These are phyloP conservation scores for Aromia moschata DNA, from an alignment of 2,888 invertebrate genomes.

Conservation along the genomic window DNA sequence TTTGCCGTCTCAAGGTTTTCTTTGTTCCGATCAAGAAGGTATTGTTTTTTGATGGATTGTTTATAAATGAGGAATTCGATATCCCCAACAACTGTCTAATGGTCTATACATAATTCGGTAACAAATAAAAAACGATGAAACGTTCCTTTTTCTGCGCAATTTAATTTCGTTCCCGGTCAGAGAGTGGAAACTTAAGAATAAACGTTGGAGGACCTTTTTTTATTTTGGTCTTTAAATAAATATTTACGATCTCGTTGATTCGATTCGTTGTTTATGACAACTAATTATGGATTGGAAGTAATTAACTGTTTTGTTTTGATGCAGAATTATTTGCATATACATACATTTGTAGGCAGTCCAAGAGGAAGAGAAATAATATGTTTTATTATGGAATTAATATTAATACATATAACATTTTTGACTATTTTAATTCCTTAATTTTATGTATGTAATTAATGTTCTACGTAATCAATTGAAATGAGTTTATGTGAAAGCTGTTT, in stretches of 20 bases:
- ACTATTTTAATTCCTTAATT: too few relatives aligned
- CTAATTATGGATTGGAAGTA: neutral
- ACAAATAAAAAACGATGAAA: conserved; percentile 39
- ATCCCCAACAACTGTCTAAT: conserved; percentile 45
- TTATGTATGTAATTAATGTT: too few relatives aligned
- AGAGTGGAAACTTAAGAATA: conserved; percentile 1
- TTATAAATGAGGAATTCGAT: conserved; percentile 50
- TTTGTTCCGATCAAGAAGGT: conserved; percentile 44
- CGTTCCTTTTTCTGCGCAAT: conserved; percentile 37
- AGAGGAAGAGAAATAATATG: too few relatives aligned
- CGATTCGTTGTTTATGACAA: neutral
- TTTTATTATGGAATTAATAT: too few relatives aligned
- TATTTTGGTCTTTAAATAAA: neutral
- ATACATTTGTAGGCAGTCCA: too few relatives aligned
- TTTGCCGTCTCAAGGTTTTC: conserved; percentile 50
- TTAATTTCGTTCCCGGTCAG: conserved; percentile 25
- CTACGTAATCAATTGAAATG: too few relatives aligned
- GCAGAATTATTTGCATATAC: too few relatives aligned
- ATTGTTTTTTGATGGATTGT: conserved; percentile 48
- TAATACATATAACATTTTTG: too few relatives aligned
- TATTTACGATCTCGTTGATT: neutral
- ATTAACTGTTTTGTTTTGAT: too few relatives aligned
- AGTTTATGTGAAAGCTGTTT: too few relatives aligned
- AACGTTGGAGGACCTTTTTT: neutral
- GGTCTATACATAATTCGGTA: conserved; percentile 43